phyloP scores from a whole-genome alignment of 2,888 invertebrate species.

The Polyploca ridens region DNA sequence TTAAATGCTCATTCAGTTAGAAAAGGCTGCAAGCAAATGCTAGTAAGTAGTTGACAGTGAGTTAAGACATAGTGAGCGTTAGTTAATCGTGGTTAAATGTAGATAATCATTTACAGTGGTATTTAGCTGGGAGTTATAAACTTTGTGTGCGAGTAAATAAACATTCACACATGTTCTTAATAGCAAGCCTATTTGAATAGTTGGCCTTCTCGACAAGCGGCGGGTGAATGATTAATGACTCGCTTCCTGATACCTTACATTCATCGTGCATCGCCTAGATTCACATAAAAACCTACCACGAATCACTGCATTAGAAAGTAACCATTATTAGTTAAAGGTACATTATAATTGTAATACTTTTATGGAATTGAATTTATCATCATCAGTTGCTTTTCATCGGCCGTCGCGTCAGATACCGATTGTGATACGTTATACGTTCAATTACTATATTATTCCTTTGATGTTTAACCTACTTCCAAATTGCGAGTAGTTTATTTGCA shows the following conservation, averaged over 20 bases:
- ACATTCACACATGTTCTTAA: slow-evolving; percentile 29
- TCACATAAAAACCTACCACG: slow-evolving; percentile 33
- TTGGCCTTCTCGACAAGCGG: slow-evolving; percentile 27
- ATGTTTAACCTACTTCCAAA: neutral
- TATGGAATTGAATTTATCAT: slow-evolving; percentile 17
- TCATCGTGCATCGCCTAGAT: slow-evolving; percentile 20
- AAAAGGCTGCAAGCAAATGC: slow-evolving; percentile 3
- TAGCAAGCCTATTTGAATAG: slow-evolving; percentile 31
- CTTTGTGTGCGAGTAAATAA: slow-evolving; percentile 29
- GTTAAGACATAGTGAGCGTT: slow-evolving; percentile 6
- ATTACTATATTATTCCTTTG: slow-evolving; percentile 1
- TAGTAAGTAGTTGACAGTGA: slow-evolving; percentile 11
- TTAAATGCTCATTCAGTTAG: neutral
- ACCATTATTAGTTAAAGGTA: slow-evolving; percentile 28
- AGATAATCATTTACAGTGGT: slow-evolving; percentile 27
- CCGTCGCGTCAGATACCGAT: neutral
- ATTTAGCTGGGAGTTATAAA: slow-evolving; percentile 23
- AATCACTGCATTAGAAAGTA: slow-evolving; percentile 32
- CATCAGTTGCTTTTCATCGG: slow-evolving; percentile 11
- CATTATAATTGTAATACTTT: slow-evolving; percentile 23
- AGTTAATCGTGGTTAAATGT: slow-evolving; percentile 16
- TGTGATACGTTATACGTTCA: neutral
- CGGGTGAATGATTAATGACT: slow-evolving; percentile 49
- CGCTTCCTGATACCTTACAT: slow-evolving; percentile 44
- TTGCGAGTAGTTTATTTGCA: neutral